A percentile compares a stretch with the other conserved stretches of the same genome.
Evolutionary conservation across 2,888 invertebrate species (phyloP).

Genomic region (Scaptomyza tumidula): DNA sequence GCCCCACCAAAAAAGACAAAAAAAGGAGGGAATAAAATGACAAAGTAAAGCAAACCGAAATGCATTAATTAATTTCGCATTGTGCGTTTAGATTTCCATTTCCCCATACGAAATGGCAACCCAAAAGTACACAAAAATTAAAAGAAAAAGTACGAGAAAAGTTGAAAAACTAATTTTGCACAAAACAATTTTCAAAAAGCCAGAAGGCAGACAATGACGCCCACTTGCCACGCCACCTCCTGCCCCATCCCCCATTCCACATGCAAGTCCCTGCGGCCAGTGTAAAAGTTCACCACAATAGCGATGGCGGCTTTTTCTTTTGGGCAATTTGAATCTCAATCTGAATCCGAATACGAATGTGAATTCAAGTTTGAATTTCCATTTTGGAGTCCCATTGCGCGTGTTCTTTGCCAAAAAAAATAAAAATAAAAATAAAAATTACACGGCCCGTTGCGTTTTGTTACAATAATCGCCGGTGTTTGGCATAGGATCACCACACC

Average conservation of each 20-base stretch:
- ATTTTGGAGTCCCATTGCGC: slow-evolving; percentile 52
- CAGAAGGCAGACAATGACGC: slow-evolving; percentile 43
- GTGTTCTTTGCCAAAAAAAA: slow-evolving; percentile 49
- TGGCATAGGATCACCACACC: slow-evolving; percentile 56
- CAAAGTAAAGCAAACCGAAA: slow-evolving; percentile 53
- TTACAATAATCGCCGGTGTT: slow-evolving; percentile 79
- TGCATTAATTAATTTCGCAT: slow-evolving; percentile 77
- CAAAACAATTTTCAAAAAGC: slow-evolving; percentile 75
- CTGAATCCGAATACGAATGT: slow-evolving; percentile 46
- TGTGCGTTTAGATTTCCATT: slow-evolving; percentile 62
- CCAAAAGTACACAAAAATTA: slow-evolving; percentile 17
- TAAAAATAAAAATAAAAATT: slow-evolving; percentile 74
- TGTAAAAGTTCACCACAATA: slow-evolving; percentile 34
- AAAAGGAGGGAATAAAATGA: slow-evolving; percentile 29
- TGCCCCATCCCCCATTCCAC: not conserved
- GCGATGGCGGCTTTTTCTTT: slow-evolving; percentile 32
- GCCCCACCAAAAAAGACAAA: slow-evolving; percentile 15
- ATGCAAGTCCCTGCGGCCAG: slow-evolving; percentile 26
- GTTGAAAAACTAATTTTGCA: slow-evolving; percentile 78
- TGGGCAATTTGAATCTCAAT: slow-evolving; percentile 74
- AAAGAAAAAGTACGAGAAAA: slow-evolving; percentile 53
- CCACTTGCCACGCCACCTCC: slow-evolving; percentile 4
- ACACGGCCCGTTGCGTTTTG: slow-evolving; percentile 75
- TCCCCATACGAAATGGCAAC: slow-evolving; percentile 20
- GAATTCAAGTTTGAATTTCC: slow-evolving; percentile 65